A percentile compares a stretch with the other conserved stretches of the same genome.
Conservation (phyloP, 2,888 invertebrate genomes). For the Eupithecia dodoneata region DNA sequence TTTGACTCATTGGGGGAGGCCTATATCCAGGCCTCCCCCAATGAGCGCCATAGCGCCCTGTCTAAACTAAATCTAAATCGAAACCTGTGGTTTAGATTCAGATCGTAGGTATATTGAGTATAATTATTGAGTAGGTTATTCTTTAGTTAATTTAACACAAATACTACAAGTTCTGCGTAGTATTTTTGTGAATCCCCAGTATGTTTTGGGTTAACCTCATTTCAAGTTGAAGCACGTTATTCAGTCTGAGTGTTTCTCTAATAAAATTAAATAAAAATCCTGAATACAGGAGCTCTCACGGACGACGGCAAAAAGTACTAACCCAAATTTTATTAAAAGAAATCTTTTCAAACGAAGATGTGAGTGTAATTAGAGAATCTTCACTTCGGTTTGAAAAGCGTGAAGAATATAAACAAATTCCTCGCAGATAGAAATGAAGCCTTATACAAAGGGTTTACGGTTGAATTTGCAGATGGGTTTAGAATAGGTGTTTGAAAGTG, state of each 20-base stretch:
- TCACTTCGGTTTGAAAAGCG: constrained; percentile 62
- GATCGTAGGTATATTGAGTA: neutral
- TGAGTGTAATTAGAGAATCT: constrained; percentile 57
- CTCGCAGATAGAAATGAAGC: neutral
- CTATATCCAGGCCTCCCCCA: too few species aligned
- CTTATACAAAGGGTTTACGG: neutral
- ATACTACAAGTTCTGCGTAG: neutral
- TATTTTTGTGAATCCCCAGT: neutral
- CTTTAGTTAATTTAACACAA: neutral
- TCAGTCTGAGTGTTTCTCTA: constrained; percentile 4
- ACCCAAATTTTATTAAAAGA: constrained; percentile 54
- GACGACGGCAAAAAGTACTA: constrained; percentile 36
- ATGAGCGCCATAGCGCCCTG: too few species aligned
- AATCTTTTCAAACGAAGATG: constrained; percentile 51
- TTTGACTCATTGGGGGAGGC: too few species aligned
- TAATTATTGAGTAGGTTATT: neutral
- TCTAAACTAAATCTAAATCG: too few species aligned
- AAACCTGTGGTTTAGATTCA: too few species aligned
- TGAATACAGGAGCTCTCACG: constrained; percentile 14
- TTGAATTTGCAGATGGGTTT: constrained; percentile 7
- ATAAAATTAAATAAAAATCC: constrained; percentile 9
- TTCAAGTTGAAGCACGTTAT: constrained; percentile 9
- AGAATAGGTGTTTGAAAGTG: neutral
- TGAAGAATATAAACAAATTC: constrained; percentile 46
- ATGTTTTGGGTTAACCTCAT: constrained; percentile 2